These are phyloP conservation scores for Crotalus viridis DNA, from an alignment of 2,113 vertebrate genomes.

Conservation along the genomic window DNA sequence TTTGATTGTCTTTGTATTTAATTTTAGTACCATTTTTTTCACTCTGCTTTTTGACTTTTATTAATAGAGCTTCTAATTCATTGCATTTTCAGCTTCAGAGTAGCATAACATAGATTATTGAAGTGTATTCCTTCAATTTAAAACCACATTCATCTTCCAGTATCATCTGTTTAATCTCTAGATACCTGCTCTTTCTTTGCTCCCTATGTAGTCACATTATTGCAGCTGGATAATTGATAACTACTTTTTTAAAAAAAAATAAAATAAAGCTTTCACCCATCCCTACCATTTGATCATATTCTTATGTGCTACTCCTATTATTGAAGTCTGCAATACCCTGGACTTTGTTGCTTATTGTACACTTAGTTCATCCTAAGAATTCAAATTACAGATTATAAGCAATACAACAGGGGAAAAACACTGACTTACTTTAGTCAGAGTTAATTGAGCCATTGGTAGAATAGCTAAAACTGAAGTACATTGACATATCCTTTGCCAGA, in stretches of 20 bases:
- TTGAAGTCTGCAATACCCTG: not conserved
- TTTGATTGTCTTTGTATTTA: not conserved
- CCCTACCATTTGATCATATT: not conserved
- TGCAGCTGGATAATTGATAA: not conserved
- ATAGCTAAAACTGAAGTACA: not conserved
- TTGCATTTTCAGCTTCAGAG: not conserved
- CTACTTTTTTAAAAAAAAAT: not conserved
- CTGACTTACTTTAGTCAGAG: not conserved
- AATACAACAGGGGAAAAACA: not conserved
- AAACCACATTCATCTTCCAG: conserved; percentile 35
- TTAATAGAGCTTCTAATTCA: not conserved
- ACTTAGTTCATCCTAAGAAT: not conserved
- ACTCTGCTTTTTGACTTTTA: not conserved
- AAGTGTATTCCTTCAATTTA: not conserved
- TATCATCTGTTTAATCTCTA: conserved; percentile 9
- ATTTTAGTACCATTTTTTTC: not conserved
- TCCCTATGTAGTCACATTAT: not conserved
- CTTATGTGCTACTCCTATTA: not conserved
- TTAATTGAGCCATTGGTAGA: not conserved
- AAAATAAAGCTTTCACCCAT: not conserved
- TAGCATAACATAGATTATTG: not conserved
- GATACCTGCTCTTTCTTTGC: conserved; percentile 1
- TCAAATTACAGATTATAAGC: not conserved
- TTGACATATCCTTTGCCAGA: not conserved
- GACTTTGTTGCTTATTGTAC: not conserved